Conservation (phyloP, 2,888 invertebrate species). For the Cyrtodaria siliqua region DNA sequence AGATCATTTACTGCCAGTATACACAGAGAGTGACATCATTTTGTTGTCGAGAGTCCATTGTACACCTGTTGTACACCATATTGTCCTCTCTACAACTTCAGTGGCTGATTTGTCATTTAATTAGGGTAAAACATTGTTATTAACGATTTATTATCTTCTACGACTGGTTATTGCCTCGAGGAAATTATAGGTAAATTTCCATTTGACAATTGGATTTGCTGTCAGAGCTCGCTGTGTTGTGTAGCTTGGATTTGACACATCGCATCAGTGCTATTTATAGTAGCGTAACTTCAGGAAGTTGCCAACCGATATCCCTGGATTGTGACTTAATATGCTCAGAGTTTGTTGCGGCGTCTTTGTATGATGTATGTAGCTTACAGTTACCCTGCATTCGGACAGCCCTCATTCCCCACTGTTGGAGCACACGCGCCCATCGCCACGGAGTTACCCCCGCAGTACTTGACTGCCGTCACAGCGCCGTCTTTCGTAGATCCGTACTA, state of each 20-base stretch:
- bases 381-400: conserved; percentile 54
- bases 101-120: background rate
- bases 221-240: no score
- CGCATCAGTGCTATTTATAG: conserved; percentile 36
- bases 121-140: no score
- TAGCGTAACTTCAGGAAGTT: conserved; percentile 25
- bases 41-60: no score
- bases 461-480: conserved; percentile 53
- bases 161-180: background rate
- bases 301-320: conserved; percentile 29
- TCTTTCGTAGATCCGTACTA: conserved; percentile 56
- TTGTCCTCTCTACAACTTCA: background rate
- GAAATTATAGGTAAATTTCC: background rate
- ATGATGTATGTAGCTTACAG: conserved; percentile 61
- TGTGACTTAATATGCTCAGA: conserved; percentile 49
- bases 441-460: conserved; percentile 44
- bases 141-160: background rate
- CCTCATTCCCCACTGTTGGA: conserved; percentile 44
- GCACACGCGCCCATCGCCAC: conserved; percentile 42
- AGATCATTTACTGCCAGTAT: conserved; percentile 2
- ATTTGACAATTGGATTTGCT: conserved; percentile 2
- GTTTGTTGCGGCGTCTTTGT: conserved; percentile 26
- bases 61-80: no score
- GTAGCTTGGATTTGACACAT: background rate
- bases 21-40: background rate